Conservation (phyloP, 2,113 vertebrate species). For the Grammomys dolichurus region DNA sequence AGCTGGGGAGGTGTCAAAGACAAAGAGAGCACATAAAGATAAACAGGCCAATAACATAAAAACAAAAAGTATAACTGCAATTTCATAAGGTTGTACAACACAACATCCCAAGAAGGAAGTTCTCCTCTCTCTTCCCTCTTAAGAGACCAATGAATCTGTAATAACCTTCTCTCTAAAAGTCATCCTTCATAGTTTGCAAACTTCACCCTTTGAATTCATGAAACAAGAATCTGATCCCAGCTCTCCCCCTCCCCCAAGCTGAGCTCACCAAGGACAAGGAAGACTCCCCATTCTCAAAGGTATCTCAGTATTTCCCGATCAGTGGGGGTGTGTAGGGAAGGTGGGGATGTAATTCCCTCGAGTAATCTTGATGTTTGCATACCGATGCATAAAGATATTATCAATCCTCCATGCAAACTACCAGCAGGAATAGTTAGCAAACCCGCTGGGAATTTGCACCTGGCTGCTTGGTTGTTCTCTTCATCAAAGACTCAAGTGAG, state of each 20-base stretch:
- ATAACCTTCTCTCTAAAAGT: background rate
- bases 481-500: conserved; percentile 34
- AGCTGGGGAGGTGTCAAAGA: background rate
- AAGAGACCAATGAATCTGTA: background rate
- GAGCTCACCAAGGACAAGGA: background rate
- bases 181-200: background rate
- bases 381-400: conserved; percentile 74
- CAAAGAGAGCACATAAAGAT: background rate
- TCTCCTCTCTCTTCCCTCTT: background rate
- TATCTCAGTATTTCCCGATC: background rate
- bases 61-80: background rate
- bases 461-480: conserved; percentile 38
- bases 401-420: conserved; percentile 67
- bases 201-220: background rate
- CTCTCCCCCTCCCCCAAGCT: background rate
- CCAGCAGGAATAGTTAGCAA: conserved; percentile 59
- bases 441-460: conserved; percentile 71
- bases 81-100: background rate
- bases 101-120: background rate
- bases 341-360: conserved; percentile 72
- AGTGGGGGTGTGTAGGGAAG: conserved; percentile 70
- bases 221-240: background rate
- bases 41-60: background rate
- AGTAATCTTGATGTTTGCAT: conserved; percentile 79
- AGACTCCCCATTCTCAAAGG: background rate